Percentiles rank a stretch among this genome's conserved stretches.
These are phyloP conservation scores for Procavia capensis DNA, from an alignment of 2,113 vertebrate genomes.

Conservation along the genomic window DNA sequence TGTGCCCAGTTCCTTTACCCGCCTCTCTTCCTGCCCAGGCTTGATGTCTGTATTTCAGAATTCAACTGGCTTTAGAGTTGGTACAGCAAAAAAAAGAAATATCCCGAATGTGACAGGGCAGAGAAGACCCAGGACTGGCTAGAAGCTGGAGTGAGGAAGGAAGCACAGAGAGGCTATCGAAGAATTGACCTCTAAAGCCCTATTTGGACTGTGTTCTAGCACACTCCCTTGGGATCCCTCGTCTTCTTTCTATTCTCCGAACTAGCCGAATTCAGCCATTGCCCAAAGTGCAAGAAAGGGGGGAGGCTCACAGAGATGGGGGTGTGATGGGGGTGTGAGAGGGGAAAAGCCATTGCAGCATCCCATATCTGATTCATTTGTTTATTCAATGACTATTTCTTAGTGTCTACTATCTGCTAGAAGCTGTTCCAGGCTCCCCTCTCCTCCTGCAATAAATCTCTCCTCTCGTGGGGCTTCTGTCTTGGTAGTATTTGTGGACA, in stretches of 20 bases:
- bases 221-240: background rate
- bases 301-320: background rate
- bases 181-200: background rate
- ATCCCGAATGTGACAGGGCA: background rate
- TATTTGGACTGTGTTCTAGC: background rate
- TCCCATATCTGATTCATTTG: background rate
- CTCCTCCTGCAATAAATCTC: background rate
- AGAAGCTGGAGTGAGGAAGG: background rate
- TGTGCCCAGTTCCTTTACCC: background rate
- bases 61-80: conserved; percentile 21
- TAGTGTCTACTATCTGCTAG: background rate
- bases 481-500: background rate
- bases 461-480: background rate
- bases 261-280: background rate
- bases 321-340: background rate
- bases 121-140: background rate
- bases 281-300: background rate
- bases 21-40: no score
- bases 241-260: background rate
- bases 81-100: conserved; percentile 36
- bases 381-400: background rate
- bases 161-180: background rate
- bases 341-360: background rate
- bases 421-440: background rate
- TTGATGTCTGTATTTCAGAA: background rate